Evolutionary conservation across 2,888 invertebrate species (phyloP), one percentile per base, ranked within the genome.

Genomic region (Theretra japonica): DNA sequence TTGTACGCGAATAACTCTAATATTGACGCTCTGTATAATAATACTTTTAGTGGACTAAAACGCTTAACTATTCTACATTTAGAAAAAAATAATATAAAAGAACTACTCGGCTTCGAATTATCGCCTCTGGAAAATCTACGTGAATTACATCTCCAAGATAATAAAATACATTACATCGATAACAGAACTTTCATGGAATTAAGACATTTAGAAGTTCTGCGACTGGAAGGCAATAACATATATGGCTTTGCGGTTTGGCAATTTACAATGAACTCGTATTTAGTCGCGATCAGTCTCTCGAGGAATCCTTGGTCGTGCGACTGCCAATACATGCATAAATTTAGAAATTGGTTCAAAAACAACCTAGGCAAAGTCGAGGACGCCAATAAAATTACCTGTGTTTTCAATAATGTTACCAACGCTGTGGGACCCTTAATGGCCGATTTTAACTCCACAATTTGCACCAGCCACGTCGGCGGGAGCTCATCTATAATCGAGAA

Each of bases 261-360:
- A 88, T 96, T 98, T 85, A 95, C 96, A 74, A 92, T 96, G 82
- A 98, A 98, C 93, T 97, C 97, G 28, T 97, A 97, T 92, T 95
- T 98, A 84, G 97, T 97, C n/a, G 97, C 97, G 90, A 96, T 98
- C 82, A 97, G 97, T 71, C 95, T 98, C 76, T 96, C 97, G 73
- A 96, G 96, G 81, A 98, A 98, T 89, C 97, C 97, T 69, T 98
- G 98, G 98, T 97, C 97, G 77, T 98, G 98, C 91, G 98, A 98
- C 87, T 99, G 98, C 92, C 96, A 96, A 81, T 98, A 97, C 89
- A 92, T 98, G 82, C 96, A 96, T 80, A 96, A 96, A 86, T 97
- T 97, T 86, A 96, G 97, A 82, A 96, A 95, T 80, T 98, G 98
- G 96, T 95, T 98, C 85, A 96, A 96, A 81, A 95, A 96, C 75